phyloP scores from a whole-genome alignment of 2,888 invertebrate genomes.

The Byasa hedistus region DNA sequence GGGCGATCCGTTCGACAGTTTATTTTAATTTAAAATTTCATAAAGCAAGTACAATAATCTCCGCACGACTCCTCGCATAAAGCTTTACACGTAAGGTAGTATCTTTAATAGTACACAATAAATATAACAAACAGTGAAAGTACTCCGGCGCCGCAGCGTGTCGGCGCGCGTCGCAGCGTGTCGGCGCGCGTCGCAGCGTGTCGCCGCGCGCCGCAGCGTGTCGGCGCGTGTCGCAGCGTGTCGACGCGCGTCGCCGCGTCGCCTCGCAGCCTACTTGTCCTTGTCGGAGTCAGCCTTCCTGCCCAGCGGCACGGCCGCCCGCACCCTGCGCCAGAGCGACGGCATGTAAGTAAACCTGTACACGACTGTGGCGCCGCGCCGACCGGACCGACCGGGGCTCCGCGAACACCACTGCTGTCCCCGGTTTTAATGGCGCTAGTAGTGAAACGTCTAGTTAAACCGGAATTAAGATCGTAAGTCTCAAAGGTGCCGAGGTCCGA shows the following conservation, averaged over 20 bases:
- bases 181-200: not conserved
- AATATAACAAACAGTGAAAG: constrained; percentile 75
- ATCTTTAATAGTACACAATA: constrained; percentile 71
- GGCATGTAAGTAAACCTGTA: not conserved
- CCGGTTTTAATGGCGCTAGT: too few species aligned
- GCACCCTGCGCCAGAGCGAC: constrained; percentile 82
- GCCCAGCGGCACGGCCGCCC: constrained; percentile 93
- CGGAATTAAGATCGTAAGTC: too few species aligned
- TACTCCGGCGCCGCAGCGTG: constrained; percentile 55
- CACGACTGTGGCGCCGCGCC: too few species aligned
- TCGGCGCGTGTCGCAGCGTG: too few species aligned
- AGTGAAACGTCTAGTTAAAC: too few species aligned
- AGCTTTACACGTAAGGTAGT: constrained; percentile 78
- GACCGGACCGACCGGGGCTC: too few species aligned
- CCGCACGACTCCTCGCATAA: constrained; percentile 78
- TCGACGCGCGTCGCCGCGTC: constrained; percentile 49
- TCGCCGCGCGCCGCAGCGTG: too few species aligned
- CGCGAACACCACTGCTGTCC: too few species aligned
- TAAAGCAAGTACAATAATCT: constrained; percentile 80
- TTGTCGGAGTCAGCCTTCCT: constrained; percentile 91
- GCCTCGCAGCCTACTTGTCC: constrained; percentile 84
- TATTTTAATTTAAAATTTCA: constrained; percentile 80
- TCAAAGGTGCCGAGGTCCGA: too few species aligned
- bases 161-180: constrained; percentile 52
- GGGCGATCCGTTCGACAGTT: constrained; percentile 61